A percentile compares a stretch with the other conserved stretches of the same genome.
Evolutionary conservation across 1,140 invertebrate genomes (phyloP).

Genomic region (Phortica variegata): DNA sequence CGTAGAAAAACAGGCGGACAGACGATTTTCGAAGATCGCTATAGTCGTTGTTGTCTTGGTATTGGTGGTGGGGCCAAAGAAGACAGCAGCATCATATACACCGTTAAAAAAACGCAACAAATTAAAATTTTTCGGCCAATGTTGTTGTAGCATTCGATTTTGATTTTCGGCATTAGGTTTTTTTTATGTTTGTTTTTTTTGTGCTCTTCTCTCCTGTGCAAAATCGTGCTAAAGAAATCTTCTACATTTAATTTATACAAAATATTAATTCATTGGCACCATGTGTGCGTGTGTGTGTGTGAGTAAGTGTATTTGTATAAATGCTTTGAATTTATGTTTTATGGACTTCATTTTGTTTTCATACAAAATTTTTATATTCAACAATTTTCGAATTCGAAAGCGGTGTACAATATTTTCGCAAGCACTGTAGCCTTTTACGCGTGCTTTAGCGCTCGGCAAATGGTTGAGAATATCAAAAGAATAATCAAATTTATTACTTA

Average conservation of each 20-base stretch:
- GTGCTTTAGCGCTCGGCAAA: no score
- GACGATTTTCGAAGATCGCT: constrained; percentile 40
- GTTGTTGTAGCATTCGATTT: no score
- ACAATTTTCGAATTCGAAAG: constrained; percentile 13
- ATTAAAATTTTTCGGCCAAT: no score
- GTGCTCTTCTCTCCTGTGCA: no score
- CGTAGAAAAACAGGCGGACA: constrained; percentile 6
- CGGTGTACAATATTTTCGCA: no score
- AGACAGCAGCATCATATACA: constrained; percentile 5
- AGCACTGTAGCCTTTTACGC: no score
- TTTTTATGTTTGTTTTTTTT: constrained; percentile 11
- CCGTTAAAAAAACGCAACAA: no score
- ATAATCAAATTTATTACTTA: constrained; percentile 49
- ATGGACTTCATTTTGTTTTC: constrained; percentile 5
- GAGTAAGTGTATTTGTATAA: constrained; percentile 2
- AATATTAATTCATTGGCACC: no score
- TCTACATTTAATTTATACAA: no score
- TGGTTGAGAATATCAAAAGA: constrained; percentile 9
- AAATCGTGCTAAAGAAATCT: no score
- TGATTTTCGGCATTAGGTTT: not conserved
- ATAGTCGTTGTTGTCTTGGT: constrained; percentile 28
- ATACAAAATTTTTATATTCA: constrained; percentile 18
- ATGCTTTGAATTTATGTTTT: constrained; percentile 9
- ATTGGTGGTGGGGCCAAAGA: constrained; percentile 32
- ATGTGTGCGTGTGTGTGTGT: constrained; percentile 9